Evolutionary conservation across 2,113 vertebrate species (phyloP).

Genomic region (rat (Rattus norvegicus)): GRCr8 NC_086026.1:78477001-78477500

Average conservation of each 20-base stretch:
- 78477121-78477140: not conserved
- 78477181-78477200: not conserved
- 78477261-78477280: not conserved
- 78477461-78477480: not conserved
- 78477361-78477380: not conserved
- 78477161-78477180: not conserved
- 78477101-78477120: not conserved
- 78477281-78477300: not conserved
- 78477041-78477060: not conserved
- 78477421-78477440: not conserved
- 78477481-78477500: not conserved
- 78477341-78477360: not conserved
- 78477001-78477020: not conserved
- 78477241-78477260: not conserved
- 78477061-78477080: not conserved
- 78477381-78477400: not conserved
- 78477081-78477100: accelerated
- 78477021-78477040: accelerated
- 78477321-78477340: not conserved
- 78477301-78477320: not conserved
- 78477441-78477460: not conserved
- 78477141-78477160: not conserved
- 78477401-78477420: not conserved
- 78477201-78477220: not conserved
- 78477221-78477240: not conserved